Percentiles rank a stretch among this genome's conserved stretches.
Conservation (phyloP, 30 jellyfish, hydroid and myxozoan species). For the Phacellophora camtschatica region DNA sequence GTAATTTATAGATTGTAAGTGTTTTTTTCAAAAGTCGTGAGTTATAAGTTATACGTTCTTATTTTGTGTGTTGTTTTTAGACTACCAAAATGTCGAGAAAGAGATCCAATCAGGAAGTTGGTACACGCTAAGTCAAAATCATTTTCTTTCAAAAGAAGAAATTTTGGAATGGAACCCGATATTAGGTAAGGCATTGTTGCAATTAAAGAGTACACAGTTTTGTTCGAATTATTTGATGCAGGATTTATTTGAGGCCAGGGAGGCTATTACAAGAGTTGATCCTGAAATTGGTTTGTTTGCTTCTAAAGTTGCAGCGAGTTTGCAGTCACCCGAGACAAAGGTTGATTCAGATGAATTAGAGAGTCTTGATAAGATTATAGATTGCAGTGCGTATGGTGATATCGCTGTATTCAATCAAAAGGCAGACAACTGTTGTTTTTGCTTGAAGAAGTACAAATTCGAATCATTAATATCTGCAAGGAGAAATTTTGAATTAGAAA, state of each 20-base stretch:
- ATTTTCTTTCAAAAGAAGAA: not conserved
- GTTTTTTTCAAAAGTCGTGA: no score
- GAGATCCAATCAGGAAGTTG: no score
- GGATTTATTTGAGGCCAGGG: constrained; percentile 45
- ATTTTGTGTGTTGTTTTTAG: no score
- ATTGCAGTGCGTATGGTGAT: not conserved
- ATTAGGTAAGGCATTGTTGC: constrained; percentile 12
- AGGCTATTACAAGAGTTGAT: not conserved
- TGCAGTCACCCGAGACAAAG: not conserved
- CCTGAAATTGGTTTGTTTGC: not conserved
- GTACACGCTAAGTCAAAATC: not conserved
- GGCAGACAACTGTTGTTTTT: not conserved
- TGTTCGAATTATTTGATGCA: constrained; percentile 17
- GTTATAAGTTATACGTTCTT: no score
- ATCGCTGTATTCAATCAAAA: not conserved
- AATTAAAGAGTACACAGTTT: constrained; percentile 23
- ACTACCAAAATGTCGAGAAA: no score
- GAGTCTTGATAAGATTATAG: not conserved
- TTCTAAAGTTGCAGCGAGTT: not conserved
- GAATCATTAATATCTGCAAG: no score
- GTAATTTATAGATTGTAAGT: no score
- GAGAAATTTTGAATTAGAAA: no score
- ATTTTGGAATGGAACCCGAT: constrained; percentile 31
- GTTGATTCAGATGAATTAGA: not conserved
- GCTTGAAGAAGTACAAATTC: not conserved